Evolutionary conservation across 2,113 vertebrate species (phyloP).

Genomic region (Reinhardtius hippoglossoides): DNA sequence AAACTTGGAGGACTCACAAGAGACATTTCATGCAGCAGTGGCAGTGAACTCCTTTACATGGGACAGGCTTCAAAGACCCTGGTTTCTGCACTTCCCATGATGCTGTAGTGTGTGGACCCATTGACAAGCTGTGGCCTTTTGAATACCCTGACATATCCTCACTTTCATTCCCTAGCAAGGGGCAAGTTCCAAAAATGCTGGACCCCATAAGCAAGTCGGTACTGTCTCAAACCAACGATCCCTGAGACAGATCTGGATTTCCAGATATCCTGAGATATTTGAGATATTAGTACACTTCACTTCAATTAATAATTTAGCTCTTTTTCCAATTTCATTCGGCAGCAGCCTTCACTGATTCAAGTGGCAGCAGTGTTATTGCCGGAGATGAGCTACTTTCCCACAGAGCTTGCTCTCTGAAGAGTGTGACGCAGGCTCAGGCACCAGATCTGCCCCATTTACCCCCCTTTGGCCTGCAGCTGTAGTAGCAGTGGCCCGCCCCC

Average conservation of each 20-base stretch:
- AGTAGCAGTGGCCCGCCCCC: slow-evolving; percentile 28
- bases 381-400: slow-evolving; percentile 31
- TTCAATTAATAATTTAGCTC: background rate
- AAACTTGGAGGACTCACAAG: background rate
- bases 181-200: background rate
- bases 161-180: no score
- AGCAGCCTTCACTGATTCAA: background rate
- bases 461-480: slow-evolving; percentile 21
- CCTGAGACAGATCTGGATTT: no score
- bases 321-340: background rate
- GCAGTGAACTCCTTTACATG: background rate
- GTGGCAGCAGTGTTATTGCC: slow-evolving; percentile 1
- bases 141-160: background rate
- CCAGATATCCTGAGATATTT: no score
- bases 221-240: no score
- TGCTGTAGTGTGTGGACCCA: background rate
- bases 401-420: slow-evolving; percentile 24
- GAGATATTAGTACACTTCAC: background rate
- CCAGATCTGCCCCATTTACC: slow-evolving; percentile 43
- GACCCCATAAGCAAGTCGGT: background rate
- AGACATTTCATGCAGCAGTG: background rate
- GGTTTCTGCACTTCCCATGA: background rate
- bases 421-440: slow-evolving; percentile 17
- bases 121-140: background rate
- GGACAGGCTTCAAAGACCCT: background rate